Evolutionary conservation across 2,888 invertebrate species (phyloP), one percentile per base, ranked within the genome.

Genomic region (Plebejus anna): DNA sequence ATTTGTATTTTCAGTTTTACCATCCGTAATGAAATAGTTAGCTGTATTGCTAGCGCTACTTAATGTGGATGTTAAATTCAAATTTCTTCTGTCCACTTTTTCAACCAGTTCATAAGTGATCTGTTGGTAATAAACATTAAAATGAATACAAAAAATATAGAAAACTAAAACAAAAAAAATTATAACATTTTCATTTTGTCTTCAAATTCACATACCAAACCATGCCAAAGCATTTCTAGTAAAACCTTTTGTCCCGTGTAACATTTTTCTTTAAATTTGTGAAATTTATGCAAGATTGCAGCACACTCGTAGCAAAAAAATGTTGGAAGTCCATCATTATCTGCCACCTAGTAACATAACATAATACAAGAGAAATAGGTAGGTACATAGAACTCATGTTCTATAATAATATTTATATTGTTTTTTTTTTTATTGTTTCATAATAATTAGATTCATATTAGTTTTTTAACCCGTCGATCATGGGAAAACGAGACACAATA

Each of bases 221-320:
- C 89, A 79, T 83, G 84, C 84, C 86, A 85, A 51, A 86, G 79
- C 51, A 91, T 79, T 75, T 89, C 88, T 78, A 84, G 83, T 0
- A 91, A 83, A 32, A 84, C 80, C 77, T 86, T 86, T 77, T 85
- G 86, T 1, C 88, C 90, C 0, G 80, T 83, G 75, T 83, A 84
- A 76, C 91, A 91, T 79, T 90, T 90, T 79, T 90, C 89, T 76
- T 89, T 89, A 77, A 91, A 91, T 76, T 87, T 88, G 79, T 91
- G 87, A 76, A 86, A 91, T 80, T 91, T 91, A 76, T 89, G 85
- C 2, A 91, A 81, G 75, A 89, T 79, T 6, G 84, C 83, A 0
- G 90, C 87, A 82, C 91, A 91, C 80, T 91, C 91, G 78, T 84
- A 90, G 80, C 91, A 91, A 79, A 90, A 89, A 80, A 84, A 88